Conservation (phyloP, 1,140 invertebrate genomes). For the Uloborus diversus region DNA sequence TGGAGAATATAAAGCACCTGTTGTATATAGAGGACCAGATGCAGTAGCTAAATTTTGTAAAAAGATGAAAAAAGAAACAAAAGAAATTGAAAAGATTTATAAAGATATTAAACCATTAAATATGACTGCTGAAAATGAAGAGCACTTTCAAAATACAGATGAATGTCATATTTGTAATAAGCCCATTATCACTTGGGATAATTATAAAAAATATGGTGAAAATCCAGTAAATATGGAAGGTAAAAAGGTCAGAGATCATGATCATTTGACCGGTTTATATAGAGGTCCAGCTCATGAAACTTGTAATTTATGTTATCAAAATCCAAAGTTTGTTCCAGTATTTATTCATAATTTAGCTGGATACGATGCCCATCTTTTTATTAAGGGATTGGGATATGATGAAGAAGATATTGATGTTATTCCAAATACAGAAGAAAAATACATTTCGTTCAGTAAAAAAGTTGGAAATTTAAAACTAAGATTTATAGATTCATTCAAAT, state of each 20-base stretch:
- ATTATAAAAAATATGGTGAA: too few species aligned
- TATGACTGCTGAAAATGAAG: too few species aligned
- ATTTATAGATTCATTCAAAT: conserved; percentile 18
- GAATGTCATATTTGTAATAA: too few species aligned
- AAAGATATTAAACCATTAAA: too few species aligned
- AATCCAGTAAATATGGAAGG: too few species aligned
- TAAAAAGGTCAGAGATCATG: neutral
- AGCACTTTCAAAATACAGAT: too few species aligned
- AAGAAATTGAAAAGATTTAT: too few species aligned
- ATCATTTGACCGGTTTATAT: neutral
- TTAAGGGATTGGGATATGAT: neutral
- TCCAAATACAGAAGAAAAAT: conserved; percentile 7
- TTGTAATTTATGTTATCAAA: neutral
- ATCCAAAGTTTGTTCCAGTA: neutral
- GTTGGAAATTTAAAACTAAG: neutral
- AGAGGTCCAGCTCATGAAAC: neutral
- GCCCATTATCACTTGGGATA: too few species aligned
- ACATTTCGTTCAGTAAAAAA: conserved; percentile 1
- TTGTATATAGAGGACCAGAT: too few species aligned
- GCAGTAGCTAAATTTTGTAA: too few species aligned
- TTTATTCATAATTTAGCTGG: neutral
- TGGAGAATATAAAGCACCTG: too few species aligned
- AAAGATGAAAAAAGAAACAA: too few species aligned
- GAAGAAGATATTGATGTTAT: neutral
- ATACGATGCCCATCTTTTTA: neutral